phyloP scores from a whole-genome alignment of 1,140 invertebrate species.

The Bombus huntii region DNA sequence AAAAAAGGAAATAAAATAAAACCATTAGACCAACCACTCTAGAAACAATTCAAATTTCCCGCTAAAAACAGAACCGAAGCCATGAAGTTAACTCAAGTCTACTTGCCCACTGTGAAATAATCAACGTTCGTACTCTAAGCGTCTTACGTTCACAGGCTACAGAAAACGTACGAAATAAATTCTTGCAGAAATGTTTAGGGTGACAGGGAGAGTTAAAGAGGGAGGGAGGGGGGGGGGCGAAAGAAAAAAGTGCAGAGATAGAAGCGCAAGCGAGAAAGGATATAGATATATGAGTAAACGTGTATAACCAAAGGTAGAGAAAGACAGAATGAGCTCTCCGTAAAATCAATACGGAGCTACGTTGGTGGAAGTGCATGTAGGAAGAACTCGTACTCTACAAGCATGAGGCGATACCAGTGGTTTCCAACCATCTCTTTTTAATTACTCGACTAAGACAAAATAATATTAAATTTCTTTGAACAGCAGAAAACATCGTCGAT shows the following conservation, averaged over 20 bases:
- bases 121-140: neutral
- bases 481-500: neutral
- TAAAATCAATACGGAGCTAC: conserved; percentile 69
- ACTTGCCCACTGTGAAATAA: neutral
- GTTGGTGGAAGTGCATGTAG: conserved; percentile 65
- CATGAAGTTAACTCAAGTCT: neutral
- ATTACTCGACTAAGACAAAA: no score
- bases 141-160: neutral
- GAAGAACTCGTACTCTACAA: conserved; percentile 52
- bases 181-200: conserved; percentile 16
- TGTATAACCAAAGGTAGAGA: conserved; percentile 17
- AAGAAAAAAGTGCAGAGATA: conserved; percentile 43
- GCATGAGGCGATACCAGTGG: conserved; percentile 54
- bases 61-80: neutral
- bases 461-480: neutral
- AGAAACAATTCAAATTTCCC: neutral
- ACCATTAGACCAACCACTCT: neutral
- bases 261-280: conserved; percentile 17
- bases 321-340: conserved; percentile 48
- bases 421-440: conserved; percentile 39
- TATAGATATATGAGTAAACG: conserved; percentile 44
- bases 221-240: neutral
- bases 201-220: conserved; percentile 44
- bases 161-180: conserved; percentile 18
- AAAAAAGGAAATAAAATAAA: neutral